Conservation (phyloP, 2,888 invertebrate genomes). For the Stenichneumon culpator region DNA sequence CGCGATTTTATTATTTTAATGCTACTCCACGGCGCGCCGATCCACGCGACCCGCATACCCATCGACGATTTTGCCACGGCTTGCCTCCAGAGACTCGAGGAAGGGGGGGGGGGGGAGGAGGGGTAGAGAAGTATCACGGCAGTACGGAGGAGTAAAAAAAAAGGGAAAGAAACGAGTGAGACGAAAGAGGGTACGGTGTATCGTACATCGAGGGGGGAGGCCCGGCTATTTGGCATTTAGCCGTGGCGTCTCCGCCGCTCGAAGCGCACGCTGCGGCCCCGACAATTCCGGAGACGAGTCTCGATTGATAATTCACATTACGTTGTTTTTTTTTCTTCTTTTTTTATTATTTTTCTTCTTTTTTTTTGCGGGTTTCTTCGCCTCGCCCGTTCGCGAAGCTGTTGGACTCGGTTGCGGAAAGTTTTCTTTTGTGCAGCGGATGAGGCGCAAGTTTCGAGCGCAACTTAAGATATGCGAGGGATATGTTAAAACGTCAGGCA, state of each 20-base stretch:
- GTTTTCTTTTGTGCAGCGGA: conserved; percentile 10
- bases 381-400: not conserved
- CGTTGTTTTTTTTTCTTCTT: not conserved
- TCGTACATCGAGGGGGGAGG: conserved; percentile 42
- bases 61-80: conserved; percentile 70
- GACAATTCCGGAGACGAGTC: conserved; percentile 24
- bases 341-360: not conserved
- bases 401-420: not conserved
- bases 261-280: conserved; percentile 12
- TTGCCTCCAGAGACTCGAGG: conserved; percentile 6
- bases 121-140: not conserved
- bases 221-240: conserved; percentile 57
- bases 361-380: not conserved
- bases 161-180: not conserved
- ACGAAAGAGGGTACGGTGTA: conserved; percentile 26
- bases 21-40: conserved; percentile 73
- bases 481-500: not conserved
- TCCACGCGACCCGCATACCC: conserved; percentile 82
- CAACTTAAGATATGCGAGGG: conserved; percentile 8
- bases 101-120: not conserved
- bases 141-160: not conserved
- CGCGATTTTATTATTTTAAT: conserved; percentile 83
- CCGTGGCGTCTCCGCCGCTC: conserved; percentile 1
- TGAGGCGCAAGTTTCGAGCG: not conserved
- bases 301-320: conserved; percentile 19